These are phyloP conservation scores for Blera fallax DNA, from an alignment of 2,888 invertebrate genomes.

Conservation along the genomic window DNA sequence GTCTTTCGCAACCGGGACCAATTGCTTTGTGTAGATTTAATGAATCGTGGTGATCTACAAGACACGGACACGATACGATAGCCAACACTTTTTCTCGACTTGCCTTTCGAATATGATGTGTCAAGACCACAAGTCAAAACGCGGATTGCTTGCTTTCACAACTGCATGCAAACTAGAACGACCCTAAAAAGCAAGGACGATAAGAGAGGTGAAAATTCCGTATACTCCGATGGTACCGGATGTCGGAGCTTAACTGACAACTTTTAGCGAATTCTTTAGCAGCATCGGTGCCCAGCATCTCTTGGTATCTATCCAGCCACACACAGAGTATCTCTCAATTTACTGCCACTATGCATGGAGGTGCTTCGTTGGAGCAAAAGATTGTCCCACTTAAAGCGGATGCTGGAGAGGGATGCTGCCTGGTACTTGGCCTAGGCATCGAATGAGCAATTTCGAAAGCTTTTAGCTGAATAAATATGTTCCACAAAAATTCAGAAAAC, in stretches of 20 bases:
- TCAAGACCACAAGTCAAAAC: neutral
- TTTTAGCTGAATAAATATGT: slow-evolving; percentile 61
- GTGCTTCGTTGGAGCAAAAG: slow-evolving; percentile 49
- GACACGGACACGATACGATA: neutral
- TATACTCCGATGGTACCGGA: slow-evolving; percentile 70
- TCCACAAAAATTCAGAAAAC: slow-evolving; percentile 37
- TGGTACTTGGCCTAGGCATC: slow-evolving; percentile 59
- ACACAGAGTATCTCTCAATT: slow-evolving; percentile 50
- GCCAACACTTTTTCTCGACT: neutral
- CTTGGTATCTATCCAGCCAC: slow-evolving; percentile 62
- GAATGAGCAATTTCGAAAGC: slow-evolving; percentile 54
- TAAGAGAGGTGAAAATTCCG: slow-evolving; percentile 54
- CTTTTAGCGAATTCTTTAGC: slow-evolving; percentile 55
- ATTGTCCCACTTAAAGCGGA: slow-evolving; percentile 62
- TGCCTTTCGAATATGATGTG: neutral
- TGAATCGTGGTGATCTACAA: neutral
- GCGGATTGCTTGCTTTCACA: slow-evolving; percentile 22
- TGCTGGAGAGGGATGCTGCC: slow-evolving; percentile 61
- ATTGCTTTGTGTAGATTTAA: neutral
- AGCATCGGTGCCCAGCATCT: slow-evolving; percentile 65
- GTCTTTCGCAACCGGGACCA: neutral
- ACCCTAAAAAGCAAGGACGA: slow-evolving; percentile 54
- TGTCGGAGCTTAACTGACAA: slow-evolving; percentile 72
- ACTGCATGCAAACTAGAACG: slow-evolving; percentile 51
- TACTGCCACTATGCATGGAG: slow-evolving; percentile 10